A percentile compares a stretch with the other conserved stretches of the same genome.
phyloP scores from a whole-genome alignment of 2,888 invertebrate genomes.

The Hirtodrosophila duncani region DNA sequence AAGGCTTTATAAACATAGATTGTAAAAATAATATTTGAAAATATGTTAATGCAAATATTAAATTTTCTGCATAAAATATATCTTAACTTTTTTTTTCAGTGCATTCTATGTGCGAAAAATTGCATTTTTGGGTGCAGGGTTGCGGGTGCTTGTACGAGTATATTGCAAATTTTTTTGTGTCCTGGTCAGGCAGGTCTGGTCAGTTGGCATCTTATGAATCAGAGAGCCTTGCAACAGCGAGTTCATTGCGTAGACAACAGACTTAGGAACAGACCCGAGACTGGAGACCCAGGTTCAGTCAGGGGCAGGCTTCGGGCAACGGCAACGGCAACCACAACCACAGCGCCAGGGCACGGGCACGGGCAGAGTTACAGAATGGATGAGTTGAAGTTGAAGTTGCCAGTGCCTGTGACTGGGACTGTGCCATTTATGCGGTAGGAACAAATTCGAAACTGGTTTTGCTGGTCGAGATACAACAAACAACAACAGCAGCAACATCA shows the following conservation, averaged over 20 bases:
- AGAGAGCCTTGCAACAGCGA: constrained; percentile 19
- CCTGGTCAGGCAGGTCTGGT: too few relatives aligned
- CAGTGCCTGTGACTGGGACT: constrained; percentile 13
- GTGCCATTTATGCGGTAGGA: constrained; percentile 44
- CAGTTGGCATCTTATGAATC: too few relatives aligned
- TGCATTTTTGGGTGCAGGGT: too few relatives aligned
- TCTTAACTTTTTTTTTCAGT: too few relatives aligned
- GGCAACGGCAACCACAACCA: constrained; percentile 16
- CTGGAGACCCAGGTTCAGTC: constrained; percentile 1
- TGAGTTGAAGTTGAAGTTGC: constrained; percentile 36
- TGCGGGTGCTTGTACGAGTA: too few relatives aligned
- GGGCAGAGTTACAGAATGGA: constrained; percentile 64
- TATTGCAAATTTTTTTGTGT: too few relatives aligned
- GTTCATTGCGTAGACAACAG: constrained; percentile 4
- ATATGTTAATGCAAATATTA: too few relatives aligned
- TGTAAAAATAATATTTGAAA: too few relatives aligned
- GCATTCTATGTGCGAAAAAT: too few relatives aligned
- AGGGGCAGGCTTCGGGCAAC: constrained; percentile 43
- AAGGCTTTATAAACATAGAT: too few relatives aligned
- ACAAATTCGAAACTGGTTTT: constrained; percentile 45
- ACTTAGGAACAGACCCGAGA: background rate
- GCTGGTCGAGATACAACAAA: constrained; percentile 11
- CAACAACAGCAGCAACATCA: constrained; percentile 22
- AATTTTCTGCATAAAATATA: too few relatives aligned
- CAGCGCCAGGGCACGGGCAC: constrained; percentile 19